Percentiles rank a stretch among this genome's conserved stretches.
phyloP scores from a whole-genome alignment of 2,888 invertebrate species.

The Meliscaeva auricollis region DNA sequence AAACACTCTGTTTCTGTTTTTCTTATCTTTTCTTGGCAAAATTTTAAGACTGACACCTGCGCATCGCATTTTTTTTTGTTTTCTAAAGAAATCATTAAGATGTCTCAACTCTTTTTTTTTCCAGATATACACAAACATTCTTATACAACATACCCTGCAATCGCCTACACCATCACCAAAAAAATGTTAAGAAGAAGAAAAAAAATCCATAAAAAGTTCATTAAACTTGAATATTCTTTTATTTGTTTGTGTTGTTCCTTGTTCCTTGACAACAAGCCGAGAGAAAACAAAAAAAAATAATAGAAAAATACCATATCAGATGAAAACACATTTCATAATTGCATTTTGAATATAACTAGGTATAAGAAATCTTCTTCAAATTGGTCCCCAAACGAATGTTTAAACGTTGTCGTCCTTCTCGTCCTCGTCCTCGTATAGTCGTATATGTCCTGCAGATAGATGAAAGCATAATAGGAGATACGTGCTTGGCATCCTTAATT shows the following conservation, averaged over 20 bases:
- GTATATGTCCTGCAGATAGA: slow-evolving; percentile 31
- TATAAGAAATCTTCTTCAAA: slow-evolving; percentile 25
- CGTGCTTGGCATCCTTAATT: slow-evolving; percentile 29
- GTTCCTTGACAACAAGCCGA: neutral
- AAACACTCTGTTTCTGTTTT: slow-evolving; percentile 18
- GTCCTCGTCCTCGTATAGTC: neutral
- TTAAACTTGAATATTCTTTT: slow-evolving; percentile 10
- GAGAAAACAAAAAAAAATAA: neutral
- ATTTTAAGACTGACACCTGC: slow-evolving; percentile 36
- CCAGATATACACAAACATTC: neutral
- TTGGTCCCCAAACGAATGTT: slow-evolving; percentile 32
- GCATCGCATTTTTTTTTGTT: slow-evolving; percentile 2
- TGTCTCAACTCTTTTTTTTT: slow-evolving; percentile 15
- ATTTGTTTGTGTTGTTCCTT: neutral
- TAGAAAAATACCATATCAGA: slow-evolving; percentile 22
- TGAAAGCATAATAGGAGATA: slow-evolving; percentile 17
- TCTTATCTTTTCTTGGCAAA: slow-evolving; percentile 20
- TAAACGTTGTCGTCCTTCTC: slow-evolving; percentile 8
- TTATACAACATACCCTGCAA: no score
- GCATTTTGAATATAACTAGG: slow-evolving; percentile 13
- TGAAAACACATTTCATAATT: slow-evolving; percentile 28
- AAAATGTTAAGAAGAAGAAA: neutral
- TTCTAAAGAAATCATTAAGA: slow-evolving; percentile 23
- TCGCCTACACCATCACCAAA: neutral
- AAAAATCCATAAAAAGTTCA: slow-evolving; percentile 39